phyloP scores from a whole-genome alignment of 2,113 vertebrate genomes.

The Caloenas nicobarica region DNA sequence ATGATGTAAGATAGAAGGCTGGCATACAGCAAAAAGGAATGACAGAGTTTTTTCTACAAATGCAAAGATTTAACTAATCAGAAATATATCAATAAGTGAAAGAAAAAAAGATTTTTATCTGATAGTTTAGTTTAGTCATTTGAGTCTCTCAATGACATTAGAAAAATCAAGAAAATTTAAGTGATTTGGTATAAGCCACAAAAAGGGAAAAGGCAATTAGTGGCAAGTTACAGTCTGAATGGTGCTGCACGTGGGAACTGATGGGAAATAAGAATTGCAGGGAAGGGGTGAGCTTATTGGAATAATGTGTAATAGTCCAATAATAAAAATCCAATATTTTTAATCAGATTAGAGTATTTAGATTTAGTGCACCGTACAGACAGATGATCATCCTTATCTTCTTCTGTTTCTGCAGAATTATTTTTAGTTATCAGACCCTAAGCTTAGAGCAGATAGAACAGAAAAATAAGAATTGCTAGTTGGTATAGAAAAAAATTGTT shows the following conservation, averaged over 20 bases:
- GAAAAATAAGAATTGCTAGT: background rate
- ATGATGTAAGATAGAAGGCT: background rate
- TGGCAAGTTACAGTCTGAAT: background rate
- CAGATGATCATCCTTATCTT: background rate
- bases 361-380: background rate
- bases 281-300: background rate
- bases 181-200: background rate
- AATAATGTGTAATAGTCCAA: background rate
- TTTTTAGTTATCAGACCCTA: background rate
- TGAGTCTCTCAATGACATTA: background rate
- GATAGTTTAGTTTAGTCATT: background rate
- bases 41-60: background rate
- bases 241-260: background rate
- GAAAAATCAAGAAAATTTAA: background rate
- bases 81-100: background rate
- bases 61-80: background rate
- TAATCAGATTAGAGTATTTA: background rate
- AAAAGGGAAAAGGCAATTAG: background rate
- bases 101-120: background rate
- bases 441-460: background rate
- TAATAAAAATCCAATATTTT: background rate
- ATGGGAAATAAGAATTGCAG: background rate
- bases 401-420: background rate
- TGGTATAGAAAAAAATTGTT: background rate
- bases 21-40: background rate